These are phyloP conservation scores for Tachysurus fulvidraco DNA, from an alignment of 2,113 vertebrate species.

Conservation along the genomic window DNA sequence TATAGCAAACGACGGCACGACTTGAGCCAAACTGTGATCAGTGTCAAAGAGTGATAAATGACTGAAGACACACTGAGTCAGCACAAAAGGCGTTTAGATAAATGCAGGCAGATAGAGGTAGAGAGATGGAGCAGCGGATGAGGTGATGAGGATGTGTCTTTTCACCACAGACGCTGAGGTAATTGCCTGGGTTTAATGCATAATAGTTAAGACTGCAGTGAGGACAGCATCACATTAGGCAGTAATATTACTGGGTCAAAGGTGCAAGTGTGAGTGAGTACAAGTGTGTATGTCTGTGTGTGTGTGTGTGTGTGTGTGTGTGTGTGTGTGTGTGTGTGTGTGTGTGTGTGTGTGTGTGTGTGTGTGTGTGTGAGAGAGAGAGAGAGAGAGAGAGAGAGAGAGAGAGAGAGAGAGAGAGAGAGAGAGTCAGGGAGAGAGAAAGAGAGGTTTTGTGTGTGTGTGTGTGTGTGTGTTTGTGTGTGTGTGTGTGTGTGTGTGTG, in stretches of 20 bases:
- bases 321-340: slow-evolving; percentile 5
- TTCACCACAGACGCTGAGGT: slow-evolving; percentile 28
- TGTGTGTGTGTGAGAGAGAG: not conserved
- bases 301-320: not conserved
- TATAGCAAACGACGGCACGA: not conserved
- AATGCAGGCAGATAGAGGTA: slow-evolving; percentile 26
- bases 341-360: slow-evolving; percentile 5
- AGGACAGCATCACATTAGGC: slow-evolving; percentile 19
- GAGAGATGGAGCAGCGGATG: slow-evolving; percentile 35
- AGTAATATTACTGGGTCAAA: slow-evolving; percentile 17
- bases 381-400: not conserved
- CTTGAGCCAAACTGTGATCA: slow-evolving; percentile 1
- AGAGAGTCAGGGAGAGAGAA: not conserved
- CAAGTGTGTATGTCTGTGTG: slow-evolving; percentile 5
- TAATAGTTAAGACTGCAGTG: slow-evolving; percentile 30
- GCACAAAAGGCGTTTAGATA: slow-evolving; percentile 39
- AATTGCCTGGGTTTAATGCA: slow-evolving; percentile 35
- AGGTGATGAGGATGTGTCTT: slow-evolving; percentile 38
- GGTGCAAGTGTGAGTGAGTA: slow-evolving; percentile 3
- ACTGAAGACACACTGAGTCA: slow-evolving; percentile 37
- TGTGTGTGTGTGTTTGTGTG: too few species aligned
- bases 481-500: too few species aligned
- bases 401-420: not conserved
- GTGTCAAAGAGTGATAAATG: slow-evolving; percentile 45
- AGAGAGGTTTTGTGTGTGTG: too few species aligned